Conservation (phyloP, 2,797 vertebrate genomes). For the Aphelocoma californica region DNA sequence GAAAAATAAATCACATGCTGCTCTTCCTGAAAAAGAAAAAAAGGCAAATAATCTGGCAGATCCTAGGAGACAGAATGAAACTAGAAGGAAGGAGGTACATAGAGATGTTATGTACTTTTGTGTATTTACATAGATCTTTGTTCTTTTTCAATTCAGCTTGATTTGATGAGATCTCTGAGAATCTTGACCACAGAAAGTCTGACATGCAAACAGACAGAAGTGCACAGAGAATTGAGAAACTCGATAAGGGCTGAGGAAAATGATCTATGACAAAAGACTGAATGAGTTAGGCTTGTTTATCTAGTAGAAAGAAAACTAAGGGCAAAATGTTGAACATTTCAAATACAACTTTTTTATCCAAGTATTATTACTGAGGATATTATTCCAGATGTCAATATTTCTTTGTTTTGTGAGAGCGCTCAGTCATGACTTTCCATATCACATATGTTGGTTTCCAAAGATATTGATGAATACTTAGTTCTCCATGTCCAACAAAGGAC, state of each 20-base stretch:
- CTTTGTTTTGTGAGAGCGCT: background rate
- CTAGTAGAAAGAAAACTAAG: background rate
- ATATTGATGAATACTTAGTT: background rate
- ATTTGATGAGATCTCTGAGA: background rate
- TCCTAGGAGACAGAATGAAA: background rate
- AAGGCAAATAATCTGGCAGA: background rate
- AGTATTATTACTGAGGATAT: background rate
- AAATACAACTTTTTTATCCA: background rate
- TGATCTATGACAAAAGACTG: background rate
- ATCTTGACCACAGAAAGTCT: background rate
- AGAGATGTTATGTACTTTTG: background rate
- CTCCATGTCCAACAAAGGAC: background rate
- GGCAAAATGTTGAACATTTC: background rate
- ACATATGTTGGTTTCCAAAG: background rate
- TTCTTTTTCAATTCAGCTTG: background rate
- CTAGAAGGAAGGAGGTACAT: background rate
- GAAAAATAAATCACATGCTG: background rate
- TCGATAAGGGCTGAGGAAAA: background rate
- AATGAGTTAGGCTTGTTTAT: background rate
- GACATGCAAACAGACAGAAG: background rate
- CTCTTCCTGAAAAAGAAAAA: background rate
- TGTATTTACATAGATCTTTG: background rate
- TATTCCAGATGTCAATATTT: background rate
- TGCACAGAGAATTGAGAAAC: background rate
- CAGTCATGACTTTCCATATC: background rate